Percentiles rank a stretch among this genome's conserved stretches.
Evolutionary conservation across 2,888 invertebrate species (phyloP).

Genomic region (Calliscelio sp.): DNA sequence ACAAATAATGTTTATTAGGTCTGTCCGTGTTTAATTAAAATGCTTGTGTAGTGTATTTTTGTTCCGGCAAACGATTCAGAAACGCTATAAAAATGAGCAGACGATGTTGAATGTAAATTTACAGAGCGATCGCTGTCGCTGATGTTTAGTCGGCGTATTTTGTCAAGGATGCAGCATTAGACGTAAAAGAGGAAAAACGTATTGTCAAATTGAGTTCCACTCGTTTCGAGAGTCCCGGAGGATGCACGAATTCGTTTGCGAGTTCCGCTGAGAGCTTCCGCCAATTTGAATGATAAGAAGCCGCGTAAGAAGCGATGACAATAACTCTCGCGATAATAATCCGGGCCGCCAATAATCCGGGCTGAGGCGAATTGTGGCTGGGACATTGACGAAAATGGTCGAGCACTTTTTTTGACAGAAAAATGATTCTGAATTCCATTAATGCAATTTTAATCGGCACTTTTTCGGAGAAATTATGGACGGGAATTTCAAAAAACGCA

Average conservation of each 20-base stretch:
- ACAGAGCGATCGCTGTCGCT: constrained; percentile 14
- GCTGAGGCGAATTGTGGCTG: constrained; percentile 20
- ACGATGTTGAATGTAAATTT: not conserved
- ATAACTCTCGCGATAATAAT: constrained; percentile 33
- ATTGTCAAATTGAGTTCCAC: constrained; percentile 53
- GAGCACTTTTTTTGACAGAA: not conserved
- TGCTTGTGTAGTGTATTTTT: too few relatives aligned
- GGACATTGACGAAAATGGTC: constrained; percentile 6
- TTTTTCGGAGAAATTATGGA: too few relatives aligned
- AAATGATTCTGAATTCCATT: not conserved
- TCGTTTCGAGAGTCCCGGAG: constrained; percentile 54
- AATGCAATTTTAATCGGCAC: not conserved
- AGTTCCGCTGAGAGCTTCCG: constrained; percentile 55
- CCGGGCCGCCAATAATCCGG: constrained; percentile 19
- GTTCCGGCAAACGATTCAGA: too few relatives aligned
- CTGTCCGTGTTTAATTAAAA: not conserved
- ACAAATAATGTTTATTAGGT: constrained; percentile 12
- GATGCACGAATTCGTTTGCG: constrained; percentile 33
- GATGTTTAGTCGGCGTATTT: constrained; percentile 26
- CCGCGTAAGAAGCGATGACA: constrained; percentile 27
- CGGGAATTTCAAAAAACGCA: not conserved
- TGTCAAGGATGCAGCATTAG: constrained; percentile 51
- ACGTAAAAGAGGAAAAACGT: constrained; percentile 49
- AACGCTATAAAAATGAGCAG: too few relatives aligned
- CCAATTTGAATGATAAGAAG: constrained; percentile 64